Evolutionary conservation across 2,888 invertebrate species (phyloP), one percentile per base, ranked within the genome.

Genomic region (Globia sparganii): DNA sequence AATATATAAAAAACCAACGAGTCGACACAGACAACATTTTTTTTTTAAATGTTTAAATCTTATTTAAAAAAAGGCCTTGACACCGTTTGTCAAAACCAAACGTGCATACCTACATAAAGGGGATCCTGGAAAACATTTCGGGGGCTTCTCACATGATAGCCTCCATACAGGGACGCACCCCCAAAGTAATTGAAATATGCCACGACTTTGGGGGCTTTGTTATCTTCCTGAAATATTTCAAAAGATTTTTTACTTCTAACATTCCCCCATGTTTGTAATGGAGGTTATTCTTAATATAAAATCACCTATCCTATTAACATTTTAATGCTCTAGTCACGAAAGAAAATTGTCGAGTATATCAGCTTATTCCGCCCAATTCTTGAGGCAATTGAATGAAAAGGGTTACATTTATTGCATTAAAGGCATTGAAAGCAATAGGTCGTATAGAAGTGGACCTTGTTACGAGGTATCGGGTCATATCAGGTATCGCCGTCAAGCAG

Each of bases 111-210:
- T 53, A 53, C 56, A 64, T 71, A 75, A 75, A 73, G 25, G 40
- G 59, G 72, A 72, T 66, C 59, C 61, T 59, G 56, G 56, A 75
- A 77, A 83, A 65, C 71, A 78, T 86, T 80, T 82, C 70, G 65
- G 58, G 71, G 66, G 62, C 74, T 86, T 85, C 62, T 67, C 78
- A 80, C 75, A 75, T 75, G 79, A 78, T 76, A 77, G 65, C 77
- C 37, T 80, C 53, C 76, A 78, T 67, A 78, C 71, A 72, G 61
- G 75, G 49, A 73, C 72, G 78, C 67, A 70, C 79, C 69, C 68
- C 53, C 5, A 78, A 77, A 77, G 80, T 86, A 85, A 85, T 86
- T 86, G 86, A 85, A 86, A 86, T 85, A 85, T 83, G 80, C 74
- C 81, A 37, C 79, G 67, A 82, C 66, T 85, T 77, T 59, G 59